Evolutionary conservation across 2,113 vertebrate genomes (phyloP).

Genomic region (Ailurus styani): DNA sequence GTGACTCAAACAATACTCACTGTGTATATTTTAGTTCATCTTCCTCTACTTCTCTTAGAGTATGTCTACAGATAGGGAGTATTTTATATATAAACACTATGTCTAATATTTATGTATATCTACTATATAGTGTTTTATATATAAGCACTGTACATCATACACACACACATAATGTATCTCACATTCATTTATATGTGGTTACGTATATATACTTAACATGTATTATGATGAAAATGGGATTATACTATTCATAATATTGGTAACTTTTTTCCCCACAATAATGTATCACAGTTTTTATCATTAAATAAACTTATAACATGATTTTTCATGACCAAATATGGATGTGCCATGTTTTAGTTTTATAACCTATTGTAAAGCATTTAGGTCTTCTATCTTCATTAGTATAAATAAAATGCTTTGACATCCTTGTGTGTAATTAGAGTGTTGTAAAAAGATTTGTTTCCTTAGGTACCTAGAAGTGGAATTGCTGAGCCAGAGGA

Average conservation of each 20-base stretch:
- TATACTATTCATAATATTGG: slow-evolving; percentile 3
- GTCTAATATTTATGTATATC: background rate
- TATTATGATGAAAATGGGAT: slow-evolving; percentile 16
- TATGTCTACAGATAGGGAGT: background rate
- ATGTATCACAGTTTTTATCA: slow-evolving; percentile 11
- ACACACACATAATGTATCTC: background rate
- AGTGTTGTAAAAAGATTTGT: slow-evolving; percentile 44
- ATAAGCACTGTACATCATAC: slow-evolving; percentile 9
- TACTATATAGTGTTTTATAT: slow-evolving; percentile 57
- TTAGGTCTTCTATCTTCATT: slow-evolving; percentile 19
- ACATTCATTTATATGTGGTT: background rate
- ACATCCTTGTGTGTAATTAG: slow-evolving; percentile 7
- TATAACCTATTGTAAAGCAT: background rate
- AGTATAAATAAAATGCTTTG: slow-evolving; percentile 12
- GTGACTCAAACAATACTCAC: background rate
- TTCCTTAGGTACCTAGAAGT: slow-evolving; percentile 25
- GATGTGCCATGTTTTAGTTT: slow-evolving; percentile 12
- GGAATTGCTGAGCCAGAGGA: background rate
- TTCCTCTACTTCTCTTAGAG: background rate
- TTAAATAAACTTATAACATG: slow-evolving; percentile 19
- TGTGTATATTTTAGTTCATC: slow-evolving; percentile 34
- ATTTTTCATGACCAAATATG: slow-evolving; percentile 9
- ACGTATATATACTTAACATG: background rate
- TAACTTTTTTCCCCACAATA: background rate
- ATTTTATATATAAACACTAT: background rate